Conservation (phyloP, 1,140 invertebrate species). For the Belonocnema kinseyi region DNA sequence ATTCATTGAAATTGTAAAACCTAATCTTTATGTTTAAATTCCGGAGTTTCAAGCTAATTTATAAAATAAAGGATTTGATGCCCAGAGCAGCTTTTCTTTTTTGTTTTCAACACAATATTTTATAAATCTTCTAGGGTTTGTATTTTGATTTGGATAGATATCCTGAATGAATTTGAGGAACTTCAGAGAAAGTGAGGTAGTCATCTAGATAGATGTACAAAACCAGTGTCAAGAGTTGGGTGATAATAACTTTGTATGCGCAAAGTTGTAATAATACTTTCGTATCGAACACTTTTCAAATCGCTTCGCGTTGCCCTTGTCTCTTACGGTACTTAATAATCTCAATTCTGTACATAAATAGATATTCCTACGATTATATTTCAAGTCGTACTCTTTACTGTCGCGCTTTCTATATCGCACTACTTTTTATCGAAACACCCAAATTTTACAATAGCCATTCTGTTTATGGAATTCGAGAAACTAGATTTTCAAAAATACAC, state of each 20-base stretch:
- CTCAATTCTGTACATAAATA: conserved; percentile 3
- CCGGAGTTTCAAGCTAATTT: too few species aligned
- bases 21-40: too few species aligned
- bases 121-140: too few species aligned
- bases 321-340: conserved; percentile 27
- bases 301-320: conserved; percentile 29
- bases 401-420: conserved; percentile 21
- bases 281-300: not conserved
- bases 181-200: conserved; percentile 12
- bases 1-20: too few species aligned
- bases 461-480: conserved; percentile 20
- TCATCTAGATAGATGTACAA: not conserved
- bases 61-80: too few species aligned
- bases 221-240: conserved; percentile 1
- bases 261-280: conserved; percentile 18
- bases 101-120: too few species aligned
- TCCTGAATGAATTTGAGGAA: not conserved
- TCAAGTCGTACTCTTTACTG: conserved; percentile 8
- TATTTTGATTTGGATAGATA: too few species aligned
- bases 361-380: not conserved
- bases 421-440: not conserved
- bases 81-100: too few species aligned
- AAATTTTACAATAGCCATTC: not conserved
- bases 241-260: conserved; percentile 19
- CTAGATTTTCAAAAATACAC: not conserved